Conservation (phyloP, 2,113 vertebrate species). For the Centropus unirufus region DNA sequence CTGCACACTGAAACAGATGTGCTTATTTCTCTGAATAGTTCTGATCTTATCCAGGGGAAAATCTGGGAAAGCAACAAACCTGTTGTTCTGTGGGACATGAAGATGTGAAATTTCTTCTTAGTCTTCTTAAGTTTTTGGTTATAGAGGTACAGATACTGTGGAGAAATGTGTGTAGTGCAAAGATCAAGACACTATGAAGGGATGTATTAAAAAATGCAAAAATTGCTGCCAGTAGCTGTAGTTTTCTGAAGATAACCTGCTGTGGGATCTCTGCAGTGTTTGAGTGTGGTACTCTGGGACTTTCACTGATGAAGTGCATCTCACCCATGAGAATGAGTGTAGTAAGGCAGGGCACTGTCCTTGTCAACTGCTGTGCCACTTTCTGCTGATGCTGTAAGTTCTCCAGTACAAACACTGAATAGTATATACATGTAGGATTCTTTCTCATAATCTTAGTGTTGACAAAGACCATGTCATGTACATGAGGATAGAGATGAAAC, state of each 20-base stretch:
- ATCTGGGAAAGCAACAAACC: not conserved
- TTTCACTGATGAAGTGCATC: not conserved
- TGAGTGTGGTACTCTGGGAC: not conserved
- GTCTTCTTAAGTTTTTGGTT: not conserved
- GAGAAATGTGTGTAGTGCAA: not conserved
- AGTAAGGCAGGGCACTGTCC: not conserved
- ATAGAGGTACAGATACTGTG: not conserved
- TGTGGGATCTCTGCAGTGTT: not conserved
- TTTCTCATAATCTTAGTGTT: not conserved
- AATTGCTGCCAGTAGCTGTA: not conserved
- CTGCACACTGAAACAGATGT: slow-evolving; percentile 72
- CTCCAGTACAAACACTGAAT: not conserved
- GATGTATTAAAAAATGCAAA: not conserved
- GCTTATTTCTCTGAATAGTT: slow-evolving; percentile 57
- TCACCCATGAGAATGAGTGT: not conserved
- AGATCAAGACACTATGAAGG: not conserved
- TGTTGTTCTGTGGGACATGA: not conserved
- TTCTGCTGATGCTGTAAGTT: not conserved
- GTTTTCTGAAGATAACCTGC: not conserved
- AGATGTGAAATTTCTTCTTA: not conserved
- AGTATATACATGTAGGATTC: not conserved
- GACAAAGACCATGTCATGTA: not conserved
- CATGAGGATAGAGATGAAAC: not conserved
- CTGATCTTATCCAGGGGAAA: slow-evolving; percentile 47
- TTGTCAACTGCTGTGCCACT: not conserved